Evolutionary conservation across 64 coral and sea anemone species (phyloP), one percentile per base, ranked within the genome.

Genomic region (Hydrozoanthus tunicans): DNA sequence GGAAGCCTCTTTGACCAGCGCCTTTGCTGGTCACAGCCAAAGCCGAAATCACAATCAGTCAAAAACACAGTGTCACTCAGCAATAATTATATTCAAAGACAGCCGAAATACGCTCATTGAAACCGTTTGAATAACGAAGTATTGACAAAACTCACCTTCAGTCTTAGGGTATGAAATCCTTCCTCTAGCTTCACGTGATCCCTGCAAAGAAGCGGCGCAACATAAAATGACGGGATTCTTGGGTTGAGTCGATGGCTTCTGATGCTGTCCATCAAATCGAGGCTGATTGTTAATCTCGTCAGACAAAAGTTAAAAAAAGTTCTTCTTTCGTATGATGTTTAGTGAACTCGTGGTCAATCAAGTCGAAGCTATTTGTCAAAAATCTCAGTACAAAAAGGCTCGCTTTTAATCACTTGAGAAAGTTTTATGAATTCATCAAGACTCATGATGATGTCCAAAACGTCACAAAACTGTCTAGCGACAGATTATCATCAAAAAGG

Each of bases 151-250:
- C 56, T 0, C 74, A 88, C 84, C 84, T 88, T 88, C 3, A 88
- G 70, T 75, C 84, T 88, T 6, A 88, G 84, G 23, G 84, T 88
- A 56, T 88, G 84, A 75, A 88, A 88, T 74, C 84, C 84, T 88
- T 88, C 84, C 54, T 88, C 84, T 88, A 88, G 74, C 84, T 88
- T 88, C 54, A 88, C 3, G 68, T 88, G 84, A 6, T 88, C 84
- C 84, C 84, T 88, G 57, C 68, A 88, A 88, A 88, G 53, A 74
- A 58, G 84, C 11, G 23, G 55, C 9, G 56, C 69, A 7, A 61
- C 56, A 73, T 88, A 60, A 88, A 88, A 53, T 58, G 51, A 67
- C 27, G 60, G 84, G 74, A 12, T 12, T 51, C 80, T 82, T 25
- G 69, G 3, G 20, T 0, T 23, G 55, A 73, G 20, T 14, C 73